Base-by-base conservation (phyloP, 2,113 vertebrate species). In the Aptenodytes forsteri region DNA sequence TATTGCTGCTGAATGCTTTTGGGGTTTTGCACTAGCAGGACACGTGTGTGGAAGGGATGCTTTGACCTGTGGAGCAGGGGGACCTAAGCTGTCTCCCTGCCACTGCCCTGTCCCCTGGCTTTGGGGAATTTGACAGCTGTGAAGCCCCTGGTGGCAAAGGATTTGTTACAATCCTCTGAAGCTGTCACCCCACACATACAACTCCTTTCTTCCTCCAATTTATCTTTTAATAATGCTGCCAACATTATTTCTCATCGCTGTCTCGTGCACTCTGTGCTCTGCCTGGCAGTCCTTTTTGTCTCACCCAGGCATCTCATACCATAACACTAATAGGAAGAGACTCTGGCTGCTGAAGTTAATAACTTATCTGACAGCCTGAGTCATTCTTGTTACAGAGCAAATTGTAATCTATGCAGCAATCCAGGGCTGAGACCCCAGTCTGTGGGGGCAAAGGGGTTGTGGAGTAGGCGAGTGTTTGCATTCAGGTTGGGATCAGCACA, bases 211-310 rank as follows among this genome's bases (percentile, higher is more conserved):
- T 49, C 81, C 62, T 46, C 52, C 66, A 32, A 3, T 93, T 85
- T 87, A 38, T 75, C 89, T 93, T 73, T 42, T 87, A 90, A 56
- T 71, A 54, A 67, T 1, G 29, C 92, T 94, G 93, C 95, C 96
- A 95, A 54, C 54, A 4, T 83, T 36, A 11, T 32, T 71, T 44
- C 90, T 75, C 86, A 59, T 92, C 14, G 32, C 90, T 13, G 49
- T 69, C 81, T 85, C 12, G 8, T 67, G 91, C 5, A 8, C 88
- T 65, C 73, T 23, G 30, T 83, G 79, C 82, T 72, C 56, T 21
- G 20, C 93, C 90, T 89, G 70, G 69, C 93, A 61, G 77, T 70
- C 50, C 79, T 79, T 62, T 46, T 34, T 56, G 38, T 52, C 79
- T 84, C 76, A 52, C 66, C 71, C 90, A 59, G 85, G 66, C 83